Evolutionary conservation across 2,113 vertebrate species (phyloP).

Genomic region (Eulemur rufifrons): DNA sequence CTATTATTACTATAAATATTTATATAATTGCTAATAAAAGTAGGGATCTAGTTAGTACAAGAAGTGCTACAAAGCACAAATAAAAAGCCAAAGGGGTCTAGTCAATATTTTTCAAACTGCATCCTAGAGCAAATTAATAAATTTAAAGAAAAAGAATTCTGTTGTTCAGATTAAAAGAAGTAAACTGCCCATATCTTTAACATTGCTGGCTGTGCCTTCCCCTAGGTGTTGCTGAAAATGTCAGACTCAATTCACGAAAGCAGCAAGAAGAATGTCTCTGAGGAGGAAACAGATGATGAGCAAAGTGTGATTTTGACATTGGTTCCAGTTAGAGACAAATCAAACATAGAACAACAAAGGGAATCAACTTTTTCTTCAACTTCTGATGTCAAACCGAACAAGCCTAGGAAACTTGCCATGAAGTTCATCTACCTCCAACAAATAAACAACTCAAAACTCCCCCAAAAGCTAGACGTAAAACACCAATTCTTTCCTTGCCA

Average conservation of each 20-base stretch:
- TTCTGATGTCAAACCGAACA: no score
- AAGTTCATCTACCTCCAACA: no score
- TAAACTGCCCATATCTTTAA: neutral
- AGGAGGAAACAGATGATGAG: no score
- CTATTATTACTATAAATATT: neutral
- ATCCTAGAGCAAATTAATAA: neutral
- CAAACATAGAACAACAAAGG: no score
- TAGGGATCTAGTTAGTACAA: neutral
- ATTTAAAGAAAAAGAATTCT: neutral
- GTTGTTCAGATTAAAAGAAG: neutral
- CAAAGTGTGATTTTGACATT: no score
- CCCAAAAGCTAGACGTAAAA: no score
- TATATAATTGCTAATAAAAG: neutral
- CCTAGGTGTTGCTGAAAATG: conserved; percentile 19
- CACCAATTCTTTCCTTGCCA: no score
- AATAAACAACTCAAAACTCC: no score
- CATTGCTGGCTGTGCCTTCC: rapidly evolving
- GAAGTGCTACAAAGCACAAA: neutral
- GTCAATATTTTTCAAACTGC: neutral
- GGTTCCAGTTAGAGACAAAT: no score
- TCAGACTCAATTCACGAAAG: neutral
- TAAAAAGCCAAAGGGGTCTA: neutral
- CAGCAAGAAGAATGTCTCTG: neutral
- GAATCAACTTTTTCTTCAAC: no score
- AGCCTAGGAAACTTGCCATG: no score